Conservation (phyloP, 2,888 invertebrate genomes). For the Eurois occulta region DNA sequence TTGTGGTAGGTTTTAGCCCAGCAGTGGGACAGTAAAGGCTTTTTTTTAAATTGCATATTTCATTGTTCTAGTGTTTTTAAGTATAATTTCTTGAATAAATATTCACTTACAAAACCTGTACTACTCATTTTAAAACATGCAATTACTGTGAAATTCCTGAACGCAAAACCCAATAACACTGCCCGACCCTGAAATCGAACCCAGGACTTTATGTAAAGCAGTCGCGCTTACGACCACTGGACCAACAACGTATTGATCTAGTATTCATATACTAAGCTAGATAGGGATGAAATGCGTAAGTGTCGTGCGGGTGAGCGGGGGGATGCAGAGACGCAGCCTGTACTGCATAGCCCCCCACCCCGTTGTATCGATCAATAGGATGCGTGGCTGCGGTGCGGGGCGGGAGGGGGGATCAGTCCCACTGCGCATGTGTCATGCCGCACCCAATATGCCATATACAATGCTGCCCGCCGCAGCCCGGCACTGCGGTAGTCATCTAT, state of each 20-base stretch:
- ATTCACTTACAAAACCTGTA: not conserved
- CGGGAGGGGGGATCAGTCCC: not conserved
- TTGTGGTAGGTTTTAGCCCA: not conserved
- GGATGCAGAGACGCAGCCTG: not conserved
- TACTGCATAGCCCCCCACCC: not conserved
- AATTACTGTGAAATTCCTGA: not conserved
- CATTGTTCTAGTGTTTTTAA: not conserved
- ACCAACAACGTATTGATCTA: conserved; percentile 1
- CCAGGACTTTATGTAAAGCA: not conserved
- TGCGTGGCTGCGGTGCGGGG: not conserved
- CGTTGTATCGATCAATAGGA: not conserved
- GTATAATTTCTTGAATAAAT: not conserved
- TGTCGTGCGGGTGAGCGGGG: not conserved
- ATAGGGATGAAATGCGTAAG: not conserved
- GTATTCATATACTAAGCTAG: conserved; percentile 6
- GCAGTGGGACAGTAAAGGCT: not conserved
- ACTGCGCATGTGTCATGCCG: not conserved
- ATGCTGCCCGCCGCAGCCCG: not conserved
- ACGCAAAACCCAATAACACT: not conserved
- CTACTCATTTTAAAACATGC: not conserved
- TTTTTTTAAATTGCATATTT: not conserved
- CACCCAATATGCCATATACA: not conserved
- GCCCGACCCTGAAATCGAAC: not conserved
- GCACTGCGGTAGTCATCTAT: no score
- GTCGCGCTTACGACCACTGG: not conserved